Conservation (phyloP, 1,140 invertebrate species). For the Drosophila seguyi region DNA sequence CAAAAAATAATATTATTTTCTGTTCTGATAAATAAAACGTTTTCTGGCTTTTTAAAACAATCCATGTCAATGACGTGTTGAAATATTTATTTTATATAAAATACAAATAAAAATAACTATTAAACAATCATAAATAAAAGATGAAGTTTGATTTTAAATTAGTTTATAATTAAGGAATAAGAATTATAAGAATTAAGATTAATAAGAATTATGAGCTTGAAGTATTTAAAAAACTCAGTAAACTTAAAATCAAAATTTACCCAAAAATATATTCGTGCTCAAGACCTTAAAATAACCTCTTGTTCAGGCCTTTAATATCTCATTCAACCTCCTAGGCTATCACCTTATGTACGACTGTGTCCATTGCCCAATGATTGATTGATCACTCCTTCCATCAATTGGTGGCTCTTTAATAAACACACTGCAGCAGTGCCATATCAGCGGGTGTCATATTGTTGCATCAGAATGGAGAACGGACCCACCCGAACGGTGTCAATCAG, state of each 20-base stretch:
- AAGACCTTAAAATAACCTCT: background rate
- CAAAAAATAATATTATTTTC: too few species aligned
- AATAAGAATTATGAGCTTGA: too few species aligned
- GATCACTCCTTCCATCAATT: conserved; percentile 18
- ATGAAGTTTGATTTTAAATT: background rate
- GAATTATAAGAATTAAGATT: too few species aligned
- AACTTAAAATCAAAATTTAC: background rate
- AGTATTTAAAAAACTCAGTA: too few species aligned
- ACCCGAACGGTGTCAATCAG: conserved; percentile 35
- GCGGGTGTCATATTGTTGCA: conserved; percentile 41
- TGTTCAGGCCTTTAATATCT: conserved; percentile 4
- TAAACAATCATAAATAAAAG: background rate
- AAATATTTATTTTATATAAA: background rate
- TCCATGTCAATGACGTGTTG: background rate
- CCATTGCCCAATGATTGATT: conserved; percentile 23
- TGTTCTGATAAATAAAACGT: background rate
- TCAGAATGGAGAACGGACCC: background rate
- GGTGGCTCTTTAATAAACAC: conserved; percentile 15
- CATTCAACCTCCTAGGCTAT: conserved; percentile 6
- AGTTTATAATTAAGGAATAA: too few species aligned
- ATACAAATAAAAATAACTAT: too few species aligned
- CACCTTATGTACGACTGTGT: conserved; percentile 19
- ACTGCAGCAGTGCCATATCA: conserved; percentile 24
- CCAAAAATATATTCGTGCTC: background rate
- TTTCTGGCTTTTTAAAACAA: too few species aligned